These are phyloP conservation scores for Acanthaster planci DNA, from an alignment of 35 echinoderm and acorn worm genomes.

Conservation along the genomic window DNA sequence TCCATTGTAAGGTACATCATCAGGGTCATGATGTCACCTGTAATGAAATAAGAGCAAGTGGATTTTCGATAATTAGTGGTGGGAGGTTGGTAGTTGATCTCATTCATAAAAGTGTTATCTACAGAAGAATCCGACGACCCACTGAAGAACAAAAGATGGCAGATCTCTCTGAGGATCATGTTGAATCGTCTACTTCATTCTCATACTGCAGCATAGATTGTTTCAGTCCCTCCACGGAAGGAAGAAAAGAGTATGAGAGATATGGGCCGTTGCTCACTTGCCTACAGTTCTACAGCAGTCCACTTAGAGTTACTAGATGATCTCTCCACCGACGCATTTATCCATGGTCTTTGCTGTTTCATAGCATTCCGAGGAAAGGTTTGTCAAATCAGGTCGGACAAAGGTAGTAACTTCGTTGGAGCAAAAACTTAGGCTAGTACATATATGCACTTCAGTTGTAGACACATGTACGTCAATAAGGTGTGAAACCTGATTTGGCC, in stretches of 20 bases:
- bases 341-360: too few relatives aligned
- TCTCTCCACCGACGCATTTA: conserved; percentile 67
- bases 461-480: too few relatives aligned
- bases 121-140: neutral
- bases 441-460: too few relatives aligned
- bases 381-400: too few relatives aligned
- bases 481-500: too few relatives aligned
- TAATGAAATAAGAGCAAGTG: conserved; percentile 52
- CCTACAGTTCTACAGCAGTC: too few relatives aligned
- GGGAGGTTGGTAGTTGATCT: conserved; percentile 9
- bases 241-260: conserved; percentile 43
- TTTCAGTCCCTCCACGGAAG: conserved; percentile 57
- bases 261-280: conserved; percentile 59
- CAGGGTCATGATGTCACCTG: conserved; percentile 35
- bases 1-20: conserved; percentile 29
- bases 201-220: conserved; percentile 48
- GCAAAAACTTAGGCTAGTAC: too few relatives aligned
- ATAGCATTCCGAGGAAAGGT: too few relatives aligned
- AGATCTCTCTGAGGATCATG: conserved; percentile 40
- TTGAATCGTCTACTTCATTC: conserved; percentile 30
- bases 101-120: conserved; percentile 39
- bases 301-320: conserved; percentile 65
- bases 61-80: conserved; percentile 48
- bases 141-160: conserved; percentile 36
- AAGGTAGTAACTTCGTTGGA: too few relatives aligned